Percentiles rank a stretch among this genome's conserved stretches.
These are phyloP conservation scores for Acholoe squamosa DNA, from an alignment of 2,888 invertebrate genomes.

Conservation along the genomic window DNA sequence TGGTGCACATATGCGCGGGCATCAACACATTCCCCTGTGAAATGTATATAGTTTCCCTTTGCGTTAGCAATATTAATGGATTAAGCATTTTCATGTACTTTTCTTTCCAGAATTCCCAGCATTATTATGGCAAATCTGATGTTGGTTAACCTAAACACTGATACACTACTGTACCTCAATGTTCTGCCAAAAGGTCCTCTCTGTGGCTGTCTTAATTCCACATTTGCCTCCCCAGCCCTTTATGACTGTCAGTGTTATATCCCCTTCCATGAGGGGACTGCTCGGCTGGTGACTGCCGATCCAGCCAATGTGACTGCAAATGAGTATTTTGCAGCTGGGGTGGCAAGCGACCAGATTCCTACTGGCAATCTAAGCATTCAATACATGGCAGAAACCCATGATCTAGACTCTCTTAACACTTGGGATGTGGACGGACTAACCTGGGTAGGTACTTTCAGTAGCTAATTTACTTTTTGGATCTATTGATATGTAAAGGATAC, in stretches of 20 bases:
- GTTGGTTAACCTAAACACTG: background rate
- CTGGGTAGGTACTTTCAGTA: background rate
- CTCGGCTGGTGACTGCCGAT: background rate
- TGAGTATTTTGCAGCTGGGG: background rate
- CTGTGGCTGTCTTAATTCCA: conserved; percentile 6
- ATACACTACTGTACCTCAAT: background rate
- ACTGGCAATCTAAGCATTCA: background rate
- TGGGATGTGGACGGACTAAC: background rate
- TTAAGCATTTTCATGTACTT: too few species aligned
- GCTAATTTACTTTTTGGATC: too few species aligned
- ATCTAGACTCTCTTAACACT: background rate
- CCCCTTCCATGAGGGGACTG: background rate
- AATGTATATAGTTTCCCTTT: too few species aligned
- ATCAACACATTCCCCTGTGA: too few species aligned
- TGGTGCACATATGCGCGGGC: too few species aligned
- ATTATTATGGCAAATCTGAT: background rate
- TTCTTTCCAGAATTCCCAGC: background rate
- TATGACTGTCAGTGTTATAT: background rate
- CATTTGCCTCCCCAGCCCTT: background rate
- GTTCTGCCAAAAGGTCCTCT: background rate
- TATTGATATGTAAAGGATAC: too few species aligned
- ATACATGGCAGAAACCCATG: background rate
- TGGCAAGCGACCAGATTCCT: background rate
- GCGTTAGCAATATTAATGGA: too few species aligned
- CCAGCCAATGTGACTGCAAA: background rate